phyloP scores from a whole-genome alignment of 2,797 vertebrate species.

The Typhlichthys eigenmanni region DNA sequence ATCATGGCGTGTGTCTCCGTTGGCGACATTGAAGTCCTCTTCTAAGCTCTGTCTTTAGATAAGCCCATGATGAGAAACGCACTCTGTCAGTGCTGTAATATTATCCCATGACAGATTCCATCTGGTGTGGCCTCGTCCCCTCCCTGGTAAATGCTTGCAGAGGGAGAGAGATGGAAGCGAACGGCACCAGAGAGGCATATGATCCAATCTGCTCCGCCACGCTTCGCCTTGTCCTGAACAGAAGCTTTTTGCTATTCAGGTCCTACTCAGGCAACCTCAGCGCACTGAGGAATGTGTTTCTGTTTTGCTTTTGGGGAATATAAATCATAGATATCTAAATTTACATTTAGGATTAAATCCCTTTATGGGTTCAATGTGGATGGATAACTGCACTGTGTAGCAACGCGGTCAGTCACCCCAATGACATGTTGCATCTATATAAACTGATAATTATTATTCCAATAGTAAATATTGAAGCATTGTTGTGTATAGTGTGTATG shows the following conservation, averaged over 20 bases:
- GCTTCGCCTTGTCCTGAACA: constrained; percentile 49
- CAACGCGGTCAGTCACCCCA: constrained; percentile 3
- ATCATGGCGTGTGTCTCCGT: constrained; percentile 20
- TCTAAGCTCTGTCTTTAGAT: constrained; percentile 25
- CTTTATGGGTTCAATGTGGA: constrained; percentile 18
- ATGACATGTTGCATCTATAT: too few relatives aligned
- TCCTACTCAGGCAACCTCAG: constrained; percentile 47
- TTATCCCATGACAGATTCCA: constrained; percentile 49
- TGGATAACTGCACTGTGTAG: constrained; percentile 8
- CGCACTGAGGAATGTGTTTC: constrained; percentile 55
- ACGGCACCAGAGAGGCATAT: constrained; percentile 37
- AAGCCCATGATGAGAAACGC: constrained; percentile 40
- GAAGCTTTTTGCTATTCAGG: constrained; percentile 45
- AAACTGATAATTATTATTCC: background rate
- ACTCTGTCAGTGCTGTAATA: constrained; percentile 51
- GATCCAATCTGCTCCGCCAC: constrained; percentile 19
- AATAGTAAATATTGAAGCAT: background rate
- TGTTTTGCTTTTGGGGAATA: constrained; percentile 61
- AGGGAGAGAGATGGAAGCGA: constrained; percentile 54
- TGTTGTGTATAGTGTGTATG: constrained; percentile 22
- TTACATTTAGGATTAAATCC: constrained; percentile 33
- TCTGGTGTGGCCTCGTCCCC: constrained; percentile 45
- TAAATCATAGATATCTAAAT: constrained; percentile 49
- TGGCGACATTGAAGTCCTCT: constrained; percentile 7
- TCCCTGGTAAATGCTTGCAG: constrained; percentile 47